phyloP scores from a whole-genome alignment of 2,113 vertebrate species.

The Dipodomys ordii region DNA sequence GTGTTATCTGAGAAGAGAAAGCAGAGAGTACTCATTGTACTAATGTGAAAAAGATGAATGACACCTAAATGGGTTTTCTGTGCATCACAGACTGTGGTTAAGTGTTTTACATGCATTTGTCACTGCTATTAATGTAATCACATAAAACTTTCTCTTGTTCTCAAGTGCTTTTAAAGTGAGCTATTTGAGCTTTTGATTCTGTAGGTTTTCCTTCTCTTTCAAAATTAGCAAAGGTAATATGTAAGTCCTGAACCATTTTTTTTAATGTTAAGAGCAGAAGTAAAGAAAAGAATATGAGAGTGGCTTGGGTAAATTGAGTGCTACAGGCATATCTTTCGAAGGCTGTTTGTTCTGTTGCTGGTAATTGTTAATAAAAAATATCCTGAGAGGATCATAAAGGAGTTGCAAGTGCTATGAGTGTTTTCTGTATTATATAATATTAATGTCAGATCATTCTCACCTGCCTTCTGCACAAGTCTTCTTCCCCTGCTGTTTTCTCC shows the following conservation, averaged over 20 bases:
- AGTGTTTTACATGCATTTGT: slow-evolving; percentile 79
- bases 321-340: slow-evolving; percentile 46
- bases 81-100: slow-evolving; percentile 65
- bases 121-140: slow-evolving; percentile 81
- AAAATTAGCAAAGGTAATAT: slow-evolving; percentile 77
- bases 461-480: slow-evolving; percentile 32
- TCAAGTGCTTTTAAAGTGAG: slow-evolving; percentile 73
- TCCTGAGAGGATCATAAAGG: slow-evolving; percentile 74
- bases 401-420: slow-evolving; percentile 16
- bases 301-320: slow-evolving; percentile 67
- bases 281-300: slow-evolving; percentile 62
- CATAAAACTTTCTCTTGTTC: slow-evolving; percentile 76
- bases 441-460: slow-evolving; percentile 46
- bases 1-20: slow-evolving; percentile 49
- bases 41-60: slow-evolving; percentile 71
- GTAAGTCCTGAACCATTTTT: slow-evolving; percentile 37
- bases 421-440: slow-evolving; percentile 72
- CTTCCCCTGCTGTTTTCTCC: background rate
- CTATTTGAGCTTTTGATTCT: slow-evolving; percentile 72
- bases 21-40: slow-evolving; percentile 66
- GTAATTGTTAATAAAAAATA: slow-evolving; percentile 79
- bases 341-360: slow-evolving; percentile 56
- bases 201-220: slow-evolving; percentile 78
- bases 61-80: slow-evolving; percentile 78
- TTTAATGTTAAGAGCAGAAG: slow-evolving; percentile 66